Evolutionary conservation across 2,797 vertebrate genomes (phyloP).

Genomic region (Mergus octosetaceus): DNA sequence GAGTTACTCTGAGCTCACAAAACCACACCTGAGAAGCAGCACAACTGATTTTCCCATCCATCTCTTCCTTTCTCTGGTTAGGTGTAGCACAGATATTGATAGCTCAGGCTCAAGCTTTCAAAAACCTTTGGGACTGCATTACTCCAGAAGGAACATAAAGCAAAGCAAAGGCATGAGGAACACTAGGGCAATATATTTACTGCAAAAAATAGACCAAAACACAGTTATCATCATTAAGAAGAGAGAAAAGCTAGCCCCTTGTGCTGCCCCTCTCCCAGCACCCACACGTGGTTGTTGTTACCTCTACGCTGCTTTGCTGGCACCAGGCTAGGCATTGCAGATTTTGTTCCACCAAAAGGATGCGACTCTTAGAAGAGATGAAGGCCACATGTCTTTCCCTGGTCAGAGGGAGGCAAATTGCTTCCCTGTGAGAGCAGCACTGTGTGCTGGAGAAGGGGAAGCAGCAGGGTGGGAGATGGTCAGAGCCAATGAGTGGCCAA

Average conservation of each 20-base stretch:
- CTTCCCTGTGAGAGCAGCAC: rapidly evolving
- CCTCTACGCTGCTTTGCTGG: not conserved
- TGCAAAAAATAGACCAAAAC: not conserved
- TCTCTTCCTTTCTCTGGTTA: not conserved
- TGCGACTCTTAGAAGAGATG: rapidly evolving
- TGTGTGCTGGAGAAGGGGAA: no score
- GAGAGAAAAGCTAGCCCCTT: not conserved
- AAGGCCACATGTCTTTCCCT: rapidly evolving
- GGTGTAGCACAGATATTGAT: not conserved
- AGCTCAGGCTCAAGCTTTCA: not conserved
- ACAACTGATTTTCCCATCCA: not conserved
- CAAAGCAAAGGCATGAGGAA: not conserved
- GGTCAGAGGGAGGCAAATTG: rapidly evolving
- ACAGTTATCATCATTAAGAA: not conserved
- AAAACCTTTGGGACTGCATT: not conserved
- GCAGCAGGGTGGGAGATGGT: not conserved
- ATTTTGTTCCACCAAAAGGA: rapidly evolving
- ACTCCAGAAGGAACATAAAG: not conserved
- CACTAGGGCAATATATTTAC: rapidly evolving
- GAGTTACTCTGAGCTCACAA: not conserved
- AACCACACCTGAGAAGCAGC: not conserved
- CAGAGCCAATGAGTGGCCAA: not conserved
- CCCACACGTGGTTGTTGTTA: rapidly evolving
- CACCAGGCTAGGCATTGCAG: rapidly evolving
- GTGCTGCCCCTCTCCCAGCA: not conserved